A percentile compares a stretch with the other conserved stretches of the same genome.
These are phyloP conservation scores for Danio jaintianensis DNA, from an alignment of 2,797 vertebrate genomes.

Conservation along the genomic window DNA sequence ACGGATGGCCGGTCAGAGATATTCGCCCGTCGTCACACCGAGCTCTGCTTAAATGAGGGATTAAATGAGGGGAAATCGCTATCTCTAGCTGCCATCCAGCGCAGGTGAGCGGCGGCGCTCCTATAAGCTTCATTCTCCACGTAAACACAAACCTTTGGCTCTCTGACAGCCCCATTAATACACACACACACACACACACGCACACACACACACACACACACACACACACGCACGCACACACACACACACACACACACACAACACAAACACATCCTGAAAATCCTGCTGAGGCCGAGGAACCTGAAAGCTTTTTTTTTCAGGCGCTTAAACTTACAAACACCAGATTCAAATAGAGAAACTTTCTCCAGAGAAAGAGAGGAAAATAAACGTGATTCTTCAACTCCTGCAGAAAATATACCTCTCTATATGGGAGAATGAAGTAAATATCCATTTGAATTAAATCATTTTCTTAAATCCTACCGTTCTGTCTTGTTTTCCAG, in stretches of 20 bases:
- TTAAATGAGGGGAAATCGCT: slow-evolving; percentile 45
- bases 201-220: not conserved
- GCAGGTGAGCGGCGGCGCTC: slow-evolving; percentile 38
- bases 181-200: not conserved
- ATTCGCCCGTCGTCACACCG: slow-evolving; percentile 47
- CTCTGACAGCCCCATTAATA: slow-evolving; percentile 31
- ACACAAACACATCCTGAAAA: slow-evolving; percentile 4
- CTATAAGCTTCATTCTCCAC: slow-evolving; percentile 36
- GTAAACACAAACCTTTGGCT: slow-evolving; percentile 40
- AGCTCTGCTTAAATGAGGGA: slow-evolving; percentile 55
- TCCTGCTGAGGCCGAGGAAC: not conserved
- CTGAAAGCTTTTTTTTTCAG: slow-evolving; percentile 2
- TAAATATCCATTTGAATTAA: not conserved
- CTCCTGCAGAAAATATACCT: not conserved
- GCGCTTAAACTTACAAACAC: slow-evolving; percentile 29
- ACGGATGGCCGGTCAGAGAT: slow-evolving; percentile 33
- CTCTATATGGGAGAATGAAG: not conserved
- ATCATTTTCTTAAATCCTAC: slow-evolving; percentile 7
- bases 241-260: slow-evolving; percentile 5
- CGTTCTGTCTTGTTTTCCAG: not conserved
- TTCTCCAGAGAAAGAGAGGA: not conserved
- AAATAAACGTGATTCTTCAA: not conserved
- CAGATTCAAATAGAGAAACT: slow-evolving; percentile 20
- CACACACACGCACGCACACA: no score
- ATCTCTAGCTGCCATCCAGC: slow-evolving; percentile 44